Conservation (phyloP, 2,888 invertebrate genomes). For the Graphium colonna region DNA sequence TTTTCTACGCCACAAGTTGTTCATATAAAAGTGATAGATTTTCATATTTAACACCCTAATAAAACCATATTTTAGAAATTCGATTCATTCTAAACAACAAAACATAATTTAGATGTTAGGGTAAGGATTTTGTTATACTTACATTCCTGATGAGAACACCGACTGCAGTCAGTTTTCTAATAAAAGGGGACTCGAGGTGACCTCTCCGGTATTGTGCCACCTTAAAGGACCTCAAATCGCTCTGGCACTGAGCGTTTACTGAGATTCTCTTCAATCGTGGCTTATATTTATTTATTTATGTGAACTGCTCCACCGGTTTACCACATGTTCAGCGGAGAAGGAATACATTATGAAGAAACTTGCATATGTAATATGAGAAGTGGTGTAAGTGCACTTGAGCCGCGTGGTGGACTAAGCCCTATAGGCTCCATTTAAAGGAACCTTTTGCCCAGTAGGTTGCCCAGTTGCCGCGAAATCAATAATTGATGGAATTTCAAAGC, state of each 20-base stretch:
- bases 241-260: neutral
- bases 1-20: too few species aligned
- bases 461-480: too few species aligned
- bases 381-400: too few species aligned
- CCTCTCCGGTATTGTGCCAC: conserved; percentile 2
- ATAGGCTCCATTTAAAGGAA: too few species aligned
- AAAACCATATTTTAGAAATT: neutral
- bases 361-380: too few species aligned
- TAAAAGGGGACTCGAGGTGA: conserved; percentile 7
- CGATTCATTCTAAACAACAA: neutral
- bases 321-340: neutral
- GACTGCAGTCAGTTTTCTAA: conserved; percentile 6
- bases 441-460: too few species aligned
- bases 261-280: neutral
- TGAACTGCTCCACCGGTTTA: neutral
- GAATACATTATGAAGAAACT: neutral
- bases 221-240: conserved; percentile 5
- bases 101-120: neutral
- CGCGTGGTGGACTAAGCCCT: too few species aligned
- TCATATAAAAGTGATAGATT: neutral
- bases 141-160: conserved; percentile 10
- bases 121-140: conserved; percentile 8
- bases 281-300: neutral
- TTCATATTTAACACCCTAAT: neutral
- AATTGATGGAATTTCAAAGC: too few species aligned